Percentiles rank a stretch among this genome's conserved stretches.
Evolutionary conservation across 2,888 invertebrate species (phyloP).

Genomic region (Silvanus unidentatus): DNA sequence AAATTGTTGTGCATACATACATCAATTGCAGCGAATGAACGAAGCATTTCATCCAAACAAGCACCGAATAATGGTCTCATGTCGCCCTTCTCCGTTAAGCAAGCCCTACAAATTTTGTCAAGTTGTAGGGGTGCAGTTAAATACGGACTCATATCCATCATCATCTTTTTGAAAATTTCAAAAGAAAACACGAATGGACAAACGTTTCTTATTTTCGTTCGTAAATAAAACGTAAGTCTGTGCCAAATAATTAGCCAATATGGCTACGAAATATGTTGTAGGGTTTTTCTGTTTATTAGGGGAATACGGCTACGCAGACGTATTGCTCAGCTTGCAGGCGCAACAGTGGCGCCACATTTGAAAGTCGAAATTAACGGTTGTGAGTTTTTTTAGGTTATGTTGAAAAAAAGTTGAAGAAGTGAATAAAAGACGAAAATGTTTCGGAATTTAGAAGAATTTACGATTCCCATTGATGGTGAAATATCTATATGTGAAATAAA

Average conservation of each 20-base stretch:
- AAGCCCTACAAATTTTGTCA: conserved; percentile 48
- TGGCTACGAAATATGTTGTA: conserved; percentile 29
- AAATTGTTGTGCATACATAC: conserved; percentile 25
- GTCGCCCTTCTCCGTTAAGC: conserved; percentile 46
- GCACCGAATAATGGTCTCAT: conserved; percentile 49
- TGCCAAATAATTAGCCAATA: conserved; percentile 18
- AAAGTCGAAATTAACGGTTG: too few species aligned
- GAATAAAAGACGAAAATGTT: too few species aligned
- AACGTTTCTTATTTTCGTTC: conserved; percentile 28
- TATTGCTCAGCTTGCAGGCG: conserved; percentile 24
- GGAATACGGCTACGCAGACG: conserved; percentile 26
- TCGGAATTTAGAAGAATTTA: conserved; percentile 36
- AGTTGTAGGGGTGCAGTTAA: conserved; percentile 44
- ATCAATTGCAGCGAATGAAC: conserved; percentile 44
- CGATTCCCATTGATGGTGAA: conserved; percentile 44
- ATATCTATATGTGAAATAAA: conserved; percentile 59
- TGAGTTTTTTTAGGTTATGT: too few species aligned
- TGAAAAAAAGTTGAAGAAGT: too few species aligned
- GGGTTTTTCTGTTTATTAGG: conserved; percentile 7
- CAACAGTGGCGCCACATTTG: too few species aligned
- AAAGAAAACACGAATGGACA: conserved; percentile 37
- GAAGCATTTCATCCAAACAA: conserved; percentile 49
- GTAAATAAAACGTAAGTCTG: conserved; percentile 24
- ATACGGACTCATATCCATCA: conserved; percentile 45
- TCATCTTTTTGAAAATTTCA: conserved; percentile 6